Evolutionary conservation across 2,888 invertebrate genomes (phyloP).

Genomic region (Sussaba pulchella): DNA sequence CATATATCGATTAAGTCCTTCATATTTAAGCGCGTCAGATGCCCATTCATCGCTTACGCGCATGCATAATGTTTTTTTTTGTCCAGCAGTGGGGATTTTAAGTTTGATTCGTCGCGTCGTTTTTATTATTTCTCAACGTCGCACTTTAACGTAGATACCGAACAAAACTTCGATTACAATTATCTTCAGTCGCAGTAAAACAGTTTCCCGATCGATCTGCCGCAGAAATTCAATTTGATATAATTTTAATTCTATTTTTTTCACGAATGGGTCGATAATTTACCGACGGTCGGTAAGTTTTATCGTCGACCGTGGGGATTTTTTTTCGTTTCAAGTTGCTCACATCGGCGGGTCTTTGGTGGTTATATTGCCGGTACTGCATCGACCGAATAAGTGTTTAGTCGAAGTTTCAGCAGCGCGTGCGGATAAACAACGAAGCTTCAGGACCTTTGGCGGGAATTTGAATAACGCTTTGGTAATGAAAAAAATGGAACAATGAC

Average conservation of each 20-base stretch:
- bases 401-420: conserved; percentile 9
- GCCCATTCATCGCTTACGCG: not conserved
- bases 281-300: conserved; percentile 25
- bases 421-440: not conserved
- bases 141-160: not conserved
- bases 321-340: not conserved
- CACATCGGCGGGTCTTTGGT: conserved; percentile 32
- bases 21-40: conserved; percentile 10
- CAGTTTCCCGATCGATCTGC: not conserved
- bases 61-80: not conserved
- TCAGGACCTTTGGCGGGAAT: conserved; percentile 2
- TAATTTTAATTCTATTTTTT: not conserved
- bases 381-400: conserved; percentile 3
- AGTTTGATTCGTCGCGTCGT: conserved; percentile 37
- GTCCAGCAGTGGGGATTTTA: not conserved
- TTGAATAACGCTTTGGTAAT: conserved; percentile 1
- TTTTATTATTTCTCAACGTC: conserved; percentile 28
- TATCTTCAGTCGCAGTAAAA: conserved; percentile 10
- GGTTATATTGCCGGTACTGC: conserved; percentile 9
- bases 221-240: not conserved
- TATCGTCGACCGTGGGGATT: conserved; percentile 3
- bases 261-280: not conserved
- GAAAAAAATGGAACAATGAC: not conserved
- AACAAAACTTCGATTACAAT: conserved; percentile 34
- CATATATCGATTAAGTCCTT: conserved; percentile 35